A percentile compares a stretch with the other conserved stretches of the same genome.
These are phyloP conservation scores for Solenopsis invicta DNA, from an alignment of 1,140 invertebrate species.

Conservation along the genomic window DNA sequence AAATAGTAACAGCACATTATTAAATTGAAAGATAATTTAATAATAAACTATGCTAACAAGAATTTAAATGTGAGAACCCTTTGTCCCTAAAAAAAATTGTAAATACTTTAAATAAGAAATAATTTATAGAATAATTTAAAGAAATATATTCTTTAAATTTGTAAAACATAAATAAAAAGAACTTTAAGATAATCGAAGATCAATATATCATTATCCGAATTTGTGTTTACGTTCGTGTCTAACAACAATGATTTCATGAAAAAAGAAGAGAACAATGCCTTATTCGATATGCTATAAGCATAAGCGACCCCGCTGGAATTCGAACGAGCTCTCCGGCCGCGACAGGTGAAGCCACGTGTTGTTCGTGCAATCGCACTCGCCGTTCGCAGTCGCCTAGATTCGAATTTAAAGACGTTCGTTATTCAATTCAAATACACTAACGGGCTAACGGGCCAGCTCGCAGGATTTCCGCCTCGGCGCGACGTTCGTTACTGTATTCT, in stretches of 20 bases:
- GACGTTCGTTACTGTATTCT: conserved; percentile 71
- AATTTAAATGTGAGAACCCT: too few relatives aligned
- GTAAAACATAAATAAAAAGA: not conserved
- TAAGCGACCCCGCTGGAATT: conserved; percentile 66
- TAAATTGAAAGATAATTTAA: too few relatives aligned
- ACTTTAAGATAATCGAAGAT: not conserved
- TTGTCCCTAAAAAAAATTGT: too few relatives aligned
- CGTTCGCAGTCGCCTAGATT: conserved; percentile 69
- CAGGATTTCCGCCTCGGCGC: conserved; percentile 70
- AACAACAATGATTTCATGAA: conserved; percentile 2
- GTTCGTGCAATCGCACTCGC: conserved; percentile 20
- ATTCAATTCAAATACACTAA: conserved; percentile 75
- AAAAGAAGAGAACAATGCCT: conserved; percentile 70
- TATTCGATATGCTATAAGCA: conserved; percentile 58
- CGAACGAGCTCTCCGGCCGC: conserved; percentile 59
- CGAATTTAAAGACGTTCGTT: conserved; percentile 76
- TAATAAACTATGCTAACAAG: too few relatives aligned
- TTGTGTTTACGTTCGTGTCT: not conserved
- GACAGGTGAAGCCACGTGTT: conserved; percentile 73
- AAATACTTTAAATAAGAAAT: too few relatives aligned
- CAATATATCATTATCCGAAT: not conserved
- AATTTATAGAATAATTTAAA: too few relatives aligned
- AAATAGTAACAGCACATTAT: too few relatives aligned
- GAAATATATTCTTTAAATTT: not conserved
- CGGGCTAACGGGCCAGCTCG: conserved; percentile 68